These are phyloP conservation scores for Euplexia lucipara DNA, from an alignment of 2,888 invertebrate genomes.

Conservation along the genomic window DNA sequence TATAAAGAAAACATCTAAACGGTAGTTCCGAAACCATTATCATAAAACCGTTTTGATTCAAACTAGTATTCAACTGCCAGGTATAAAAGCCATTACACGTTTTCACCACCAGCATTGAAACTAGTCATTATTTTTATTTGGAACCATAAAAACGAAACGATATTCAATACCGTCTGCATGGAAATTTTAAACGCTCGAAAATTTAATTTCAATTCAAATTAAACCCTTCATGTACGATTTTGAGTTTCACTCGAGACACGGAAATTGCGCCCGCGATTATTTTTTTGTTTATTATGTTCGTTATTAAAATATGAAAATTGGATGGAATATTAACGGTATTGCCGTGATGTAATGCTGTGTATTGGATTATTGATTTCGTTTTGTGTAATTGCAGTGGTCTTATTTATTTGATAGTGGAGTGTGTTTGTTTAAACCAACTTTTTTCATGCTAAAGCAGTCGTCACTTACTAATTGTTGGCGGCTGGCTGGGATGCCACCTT, in stretches of 20 bases:
- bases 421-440: no score
- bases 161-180: slow-evolving; percentile 47
- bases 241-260: slow-evolving; percentile 22
- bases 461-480: no score
- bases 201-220: slow-evolving; percentile 64
- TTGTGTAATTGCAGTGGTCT: no score
- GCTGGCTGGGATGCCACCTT: no score
- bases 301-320: background rate
- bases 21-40: slow-evolving; percentile 25
- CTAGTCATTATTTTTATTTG: slow-evolving; percentile 57
- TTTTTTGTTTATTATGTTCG: slow-evolving; percentile 19
- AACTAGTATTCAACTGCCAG: slow-evolving; percentile 21
- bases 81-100: slow-evolving; percentile 39
- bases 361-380: background rate
- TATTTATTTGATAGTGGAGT: no score
- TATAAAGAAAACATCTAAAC: slow-evolving; percentile 16
- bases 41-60: slow-evolving; percentile 31
- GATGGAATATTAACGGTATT: background rate
- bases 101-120: slow-evolving; percentile 27
- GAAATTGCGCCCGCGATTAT: slow-evolving; percentile 7
- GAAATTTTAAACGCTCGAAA: slow-evolving; percentile 49
- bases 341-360: no score
- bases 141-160: slow-evolving; percentile 51
- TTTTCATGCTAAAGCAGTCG: no score
- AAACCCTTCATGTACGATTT: slow-evolving; percentile 48